Base-by-base conservation (phyloP, 2,797 vertebrate species). In the Hipposideros larvatus region DNA sequence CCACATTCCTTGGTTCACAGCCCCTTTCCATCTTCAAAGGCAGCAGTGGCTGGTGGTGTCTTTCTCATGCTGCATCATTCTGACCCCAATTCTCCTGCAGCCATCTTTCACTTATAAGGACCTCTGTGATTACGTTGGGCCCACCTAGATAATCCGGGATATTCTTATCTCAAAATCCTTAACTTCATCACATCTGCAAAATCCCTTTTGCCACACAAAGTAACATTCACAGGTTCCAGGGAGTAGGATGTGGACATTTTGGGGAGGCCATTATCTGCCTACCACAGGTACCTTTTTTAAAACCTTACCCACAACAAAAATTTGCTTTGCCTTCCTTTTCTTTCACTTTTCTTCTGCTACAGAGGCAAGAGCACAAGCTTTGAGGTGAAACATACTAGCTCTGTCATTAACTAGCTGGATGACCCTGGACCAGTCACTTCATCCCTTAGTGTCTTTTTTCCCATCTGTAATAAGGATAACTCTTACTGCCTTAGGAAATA, bases 121-220 rank as follows among this genome's bases (percentile, higher is more conserved):
- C 24, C 9, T 37, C 43, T 68, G 21, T 65, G 26, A 83, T 77
- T 24, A 73, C 31, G 19, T 1, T 16, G 1, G 37, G 21, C 16
- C 24, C n/a, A 63, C 22, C 31, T 13, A 59, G 24, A 77, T 34
- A 16, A 83, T 46, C 43, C 3, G 0, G 48, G 24, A 31, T n/a
- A 19, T 65, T 91, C n/a, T 77, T 57, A 10, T 66, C 61, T 78
- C 91, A 90, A 71, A 31, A 86, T 37, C 22, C n/a, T 73, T 48
- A 85, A 95, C 53, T 41, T 90, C 7, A 59, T 11, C 86, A 85
- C 34, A 82, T 65, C 61, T 75, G 4, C 51, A 90, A 92, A 80
- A 37, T n/a, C 18, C 26, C 43, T 83, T 59, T 73, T 41, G 28
- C 37, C 80, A 70, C 59, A 77, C 43, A 61, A 63, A n/a, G 4